Evolutionary conservation across 2,113 vertebrate genomes (phyloP), one percentile per base, ranked within the genome.

Genomic region (Hippopotamus amphibius): DNA sequence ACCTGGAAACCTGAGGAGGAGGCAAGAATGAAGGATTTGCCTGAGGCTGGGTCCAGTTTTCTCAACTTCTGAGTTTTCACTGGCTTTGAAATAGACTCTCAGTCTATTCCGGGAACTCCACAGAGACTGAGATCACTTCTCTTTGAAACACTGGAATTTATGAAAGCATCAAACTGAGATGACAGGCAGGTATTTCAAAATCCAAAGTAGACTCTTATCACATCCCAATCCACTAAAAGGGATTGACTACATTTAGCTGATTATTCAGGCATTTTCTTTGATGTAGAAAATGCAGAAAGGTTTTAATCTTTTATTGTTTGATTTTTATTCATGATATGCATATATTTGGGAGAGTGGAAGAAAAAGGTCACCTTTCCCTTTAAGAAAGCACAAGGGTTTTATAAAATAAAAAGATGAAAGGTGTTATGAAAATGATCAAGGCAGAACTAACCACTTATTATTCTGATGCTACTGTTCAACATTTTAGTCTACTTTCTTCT

Each of bases 191-290:
- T 50, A 80, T 80, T 93, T 89, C 50, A 72, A 8, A 6, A 61
- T 24, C 46, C 80, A 53, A 33, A 57, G 50, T 63, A 81, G 19
- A 76, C 53, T 96, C 53, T 76, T 80, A n/a, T 53, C 30, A 65
- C 3, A 81, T 84, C 21, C 12, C 69, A 95, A 80, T 33, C 3
- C 43, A 86, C 37, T 28, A 6, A 66, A 86, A 66, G n/a, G 14
- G 8, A 72, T 24, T 88, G 14, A 7, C 21, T 68, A 19, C 9
- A 85, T 80, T 81, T 68, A 91, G 14, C 16, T 85, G 33, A 91
- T 85, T 93, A 94, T 92, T 97, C n/a, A 88, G 63, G 30, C 17
- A 72, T 92, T 97, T 96, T 90, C 48, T 68, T 91, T 86, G 92
- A 72, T 89, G 57, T 63, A 77, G 76, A 95, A 66, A 96, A 81